Evolutionary conservation across 2,113 vertebrate species (phyloP).

Genomic region (Caracal caracal): DNA sequence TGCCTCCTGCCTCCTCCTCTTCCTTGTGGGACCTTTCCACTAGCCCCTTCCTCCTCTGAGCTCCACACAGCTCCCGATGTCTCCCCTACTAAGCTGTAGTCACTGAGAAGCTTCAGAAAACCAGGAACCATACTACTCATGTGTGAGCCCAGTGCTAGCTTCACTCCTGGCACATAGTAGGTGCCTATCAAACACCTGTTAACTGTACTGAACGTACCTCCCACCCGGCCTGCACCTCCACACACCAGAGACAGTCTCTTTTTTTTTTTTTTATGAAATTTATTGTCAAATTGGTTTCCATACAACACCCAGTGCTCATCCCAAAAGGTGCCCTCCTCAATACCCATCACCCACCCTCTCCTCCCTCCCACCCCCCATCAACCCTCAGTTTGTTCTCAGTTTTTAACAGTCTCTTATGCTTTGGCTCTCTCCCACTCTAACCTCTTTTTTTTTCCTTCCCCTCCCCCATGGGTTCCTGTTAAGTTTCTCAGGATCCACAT

Average conservation of each 20-base stretch:
- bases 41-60: neutral
- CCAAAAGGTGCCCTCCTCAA: too few species aligned
- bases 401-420: too few species aligned
- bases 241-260: neutral
- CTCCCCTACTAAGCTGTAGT: neutral
- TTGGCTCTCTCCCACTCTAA: too few species aligned
- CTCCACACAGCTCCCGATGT: fast-evolving
- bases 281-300: too few species aligned
- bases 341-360: too few species aligned
- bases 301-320: too few species aligned
- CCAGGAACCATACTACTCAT: fast-evolving
- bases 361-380: too few species aligned
- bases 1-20: neutral
- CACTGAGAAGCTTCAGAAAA: fast-evolving
- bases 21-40: neutral
- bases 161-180: neutral
- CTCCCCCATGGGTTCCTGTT: too few species aligned
- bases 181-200: neutral
- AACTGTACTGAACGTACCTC: neutral
- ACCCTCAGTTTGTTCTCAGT: too few species aligned
- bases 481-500: too few species aligned
- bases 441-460: too few species aligned
- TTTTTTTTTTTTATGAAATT: too few species aligned
- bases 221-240: neutral
- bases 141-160: neutral